These are phyloP conservation scores for Rhynchomys soricoides DNA, from an alignment of 2,113 vertebrate genomes.

Conservation along the genomic window DNA sequence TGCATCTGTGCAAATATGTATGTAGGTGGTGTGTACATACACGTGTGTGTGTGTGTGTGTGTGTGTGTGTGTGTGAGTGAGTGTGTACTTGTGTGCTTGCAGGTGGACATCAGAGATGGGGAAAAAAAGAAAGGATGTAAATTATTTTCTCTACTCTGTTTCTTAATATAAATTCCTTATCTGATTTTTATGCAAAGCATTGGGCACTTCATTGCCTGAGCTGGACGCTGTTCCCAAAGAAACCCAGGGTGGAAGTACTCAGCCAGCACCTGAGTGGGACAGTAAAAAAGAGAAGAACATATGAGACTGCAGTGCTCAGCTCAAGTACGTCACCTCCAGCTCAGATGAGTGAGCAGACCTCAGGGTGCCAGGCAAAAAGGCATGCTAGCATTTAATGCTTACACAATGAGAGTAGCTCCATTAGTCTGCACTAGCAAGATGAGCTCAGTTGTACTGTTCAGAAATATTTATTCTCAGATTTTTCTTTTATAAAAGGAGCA, in stretches of 20 bases:
- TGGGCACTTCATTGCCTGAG: not conserved
- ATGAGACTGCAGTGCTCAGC: fast-evolving
- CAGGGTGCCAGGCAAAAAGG: not conserved
- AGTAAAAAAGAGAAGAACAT: not conserved
- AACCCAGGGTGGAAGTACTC: not conserved
- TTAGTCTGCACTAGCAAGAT: conserved; percentile 8
- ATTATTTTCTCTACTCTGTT: not conserved
- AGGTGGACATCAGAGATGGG: no score
- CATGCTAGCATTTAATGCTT: not conserved
- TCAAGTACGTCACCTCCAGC: not conserved
- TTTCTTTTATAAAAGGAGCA: conserved; percentile 70
- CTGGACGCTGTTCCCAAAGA: conserved; percentile 34
- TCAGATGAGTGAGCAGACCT: not conserved
- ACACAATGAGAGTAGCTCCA: not conserved
- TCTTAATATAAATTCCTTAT: conserved; percentile 28
- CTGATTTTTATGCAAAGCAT: conserved; percentile 40
- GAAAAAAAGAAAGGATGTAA: not conserved
- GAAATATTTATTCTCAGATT: conserved; percentile 57
- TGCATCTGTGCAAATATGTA: no score
- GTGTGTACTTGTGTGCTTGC: no score
- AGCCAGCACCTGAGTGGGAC: not conserved
- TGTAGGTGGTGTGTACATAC: no score
- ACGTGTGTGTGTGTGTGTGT: no score
- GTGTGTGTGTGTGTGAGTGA: no score
- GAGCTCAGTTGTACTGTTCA: not conserved